A percentile compares a stretch with the other conserved stretches of the same genome.
These are phyloP conservation scores for Tipula vernalis DNA, from an alignment of 2,888 invertebrate species.

Conservation along the genomic window DNA sequence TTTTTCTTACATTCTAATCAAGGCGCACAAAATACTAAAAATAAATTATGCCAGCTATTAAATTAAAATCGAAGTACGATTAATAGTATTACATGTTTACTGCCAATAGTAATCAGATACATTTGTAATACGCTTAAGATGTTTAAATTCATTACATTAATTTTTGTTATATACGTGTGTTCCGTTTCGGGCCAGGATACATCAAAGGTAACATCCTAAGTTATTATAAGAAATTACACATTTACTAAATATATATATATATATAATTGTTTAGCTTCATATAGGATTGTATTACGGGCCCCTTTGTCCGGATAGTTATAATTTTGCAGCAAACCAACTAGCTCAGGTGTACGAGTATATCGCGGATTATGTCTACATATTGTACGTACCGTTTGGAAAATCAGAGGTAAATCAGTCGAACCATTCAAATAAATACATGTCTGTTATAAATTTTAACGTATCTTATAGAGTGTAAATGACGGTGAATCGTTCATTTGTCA, in stretches of 20 bases:
- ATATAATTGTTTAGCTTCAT: conserved; percentile 28
- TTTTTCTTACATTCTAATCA: background rate
- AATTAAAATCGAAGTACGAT: background rate
- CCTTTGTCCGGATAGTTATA: conserved; percentile 45
- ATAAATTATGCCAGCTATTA: background rate
- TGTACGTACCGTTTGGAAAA: conserved; percentile 52
- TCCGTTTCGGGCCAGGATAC: background rate
- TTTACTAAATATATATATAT: background rate
- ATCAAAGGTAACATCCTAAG: background rate
- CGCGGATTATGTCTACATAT: conserved; percentile 38
- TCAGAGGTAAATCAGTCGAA: conserved; percentile 37
- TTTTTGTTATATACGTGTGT: background rate
- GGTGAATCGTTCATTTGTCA: conserved; percentile 43
- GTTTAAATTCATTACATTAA: background rate
- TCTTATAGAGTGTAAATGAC: conserved; percentile 26
- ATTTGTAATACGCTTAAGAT: background rate
- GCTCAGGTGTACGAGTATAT: conserved; percentile 39
- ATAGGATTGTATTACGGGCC: conserved; percentile 48
- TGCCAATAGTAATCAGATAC: background rate
- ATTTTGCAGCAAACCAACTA: conserved; percentile 43
- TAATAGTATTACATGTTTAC: background rate
- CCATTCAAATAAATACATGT: background rate
- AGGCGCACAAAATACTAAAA: background rate
- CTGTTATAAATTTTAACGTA: background rate
- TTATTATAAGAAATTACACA: no score